Base-by-base conservation (phyloP, 2,797 vertebrate genomes). In the Tapera naevia region DNA sequence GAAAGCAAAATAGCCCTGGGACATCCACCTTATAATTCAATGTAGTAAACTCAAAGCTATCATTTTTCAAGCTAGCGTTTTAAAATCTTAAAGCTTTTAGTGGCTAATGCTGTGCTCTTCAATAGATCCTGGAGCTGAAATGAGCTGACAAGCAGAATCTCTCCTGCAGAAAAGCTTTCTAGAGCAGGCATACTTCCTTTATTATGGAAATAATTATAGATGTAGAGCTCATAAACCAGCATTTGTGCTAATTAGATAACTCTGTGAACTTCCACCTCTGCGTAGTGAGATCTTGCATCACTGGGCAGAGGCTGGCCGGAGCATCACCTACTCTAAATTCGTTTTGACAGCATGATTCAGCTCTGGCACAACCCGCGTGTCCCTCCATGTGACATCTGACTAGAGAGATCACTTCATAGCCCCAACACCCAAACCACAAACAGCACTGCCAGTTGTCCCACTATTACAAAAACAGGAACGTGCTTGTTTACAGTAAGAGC, bases 21-120 rank as follows among this genome's bases (percentile, higher is more conserved):
- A 93, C 48, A 78, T 76, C 41, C 67, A 76, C 73, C 78, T 86
- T 71, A 10, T 60, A 87, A 84, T 66, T 69, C 85, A 4, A 88
- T 46, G 76, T 11, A 37, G 82, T 43, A 79, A 88, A 67, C 83
- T 57, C 93, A 76, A 57, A 94, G 74, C 45, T 80, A 28, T 86
- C 80, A 85, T 95, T 95, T 94, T 91, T 93, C 86, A 94, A 86
- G 74, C 60, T 45, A 88, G 67, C 73, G 62, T 67, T 91, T 91
- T 64, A 80, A 89, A 94, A 87, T 79, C 91, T 78, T n/a, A 50
- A 88, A 91, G 92, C 67, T 94, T 93, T 88, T 50, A 79, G 82
- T 32, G 81, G 80, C 87, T 84, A 91, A 51, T 39, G 70, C 58
- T 17, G 10, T 23, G 69, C 45, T 95, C 72, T 86, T 79, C 9